These are phyloP conservation scores for Hydrolagus affinis DNA, from an alignment of 2,113 vertebrate genomes.

Conservation along the genomic window DNA sequence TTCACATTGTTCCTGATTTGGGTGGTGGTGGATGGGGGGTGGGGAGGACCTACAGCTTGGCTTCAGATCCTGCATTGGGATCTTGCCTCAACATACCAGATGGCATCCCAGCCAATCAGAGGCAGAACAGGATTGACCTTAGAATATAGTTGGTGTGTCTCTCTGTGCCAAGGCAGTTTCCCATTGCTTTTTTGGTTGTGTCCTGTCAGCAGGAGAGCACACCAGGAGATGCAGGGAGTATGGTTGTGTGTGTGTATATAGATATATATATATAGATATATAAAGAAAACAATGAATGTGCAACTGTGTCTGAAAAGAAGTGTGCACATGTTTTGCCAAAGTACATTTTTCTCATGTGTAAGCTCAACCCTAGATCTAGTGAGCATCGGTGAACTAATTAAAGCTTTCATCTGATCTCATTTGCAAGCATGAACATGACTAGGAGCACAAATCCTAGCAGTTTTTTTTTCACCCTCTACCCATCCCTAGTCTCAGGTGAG, in stretches of 20 bases:
- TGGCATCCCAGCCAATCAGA: constrained; percentile 9
- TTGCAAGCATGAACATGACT: too few relatives aligned
- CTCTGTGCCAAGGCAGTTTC: background rate
- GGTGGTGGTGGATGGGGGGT: too few relatives aligned
- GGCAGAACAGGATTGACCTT: constrained; percentile 1
- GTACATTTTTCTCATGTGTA: background rate
- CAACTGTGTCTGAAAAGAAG: background rate
- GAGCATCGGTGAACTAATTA: background rate
- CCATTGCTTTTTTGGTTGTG: constrained; percentile 4
- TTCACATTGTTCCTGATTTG: constrained; percentile 5
- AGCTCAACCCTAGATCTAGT: background rate
- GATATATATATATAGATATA: background rate
- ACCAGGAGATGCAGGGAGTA: background rate
- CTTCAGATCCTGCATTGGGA: constrained; percentile 11
- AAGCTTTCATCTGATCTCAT: too few relatives aligned
- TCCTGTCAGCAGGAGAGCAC: background rate
- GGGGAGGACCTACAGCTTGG: background rate
- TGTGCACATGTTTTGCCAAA: background rate
- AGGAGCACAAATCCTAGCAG: too few relatives aligned
- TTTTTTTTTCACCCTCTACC: too few relatives aligned
- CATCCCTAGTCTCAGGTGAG: background rate
- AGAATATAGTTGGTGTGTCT: constrained; percentile 11
- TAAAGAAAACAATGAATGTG: background rate
- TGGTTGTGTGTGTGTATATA: background rate
- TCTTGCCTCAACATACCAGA: background rate